Evolutionary conservation across 2,888 invertebrate species (phyloP).

Genomic region (Anticlea derivata): DNA sequence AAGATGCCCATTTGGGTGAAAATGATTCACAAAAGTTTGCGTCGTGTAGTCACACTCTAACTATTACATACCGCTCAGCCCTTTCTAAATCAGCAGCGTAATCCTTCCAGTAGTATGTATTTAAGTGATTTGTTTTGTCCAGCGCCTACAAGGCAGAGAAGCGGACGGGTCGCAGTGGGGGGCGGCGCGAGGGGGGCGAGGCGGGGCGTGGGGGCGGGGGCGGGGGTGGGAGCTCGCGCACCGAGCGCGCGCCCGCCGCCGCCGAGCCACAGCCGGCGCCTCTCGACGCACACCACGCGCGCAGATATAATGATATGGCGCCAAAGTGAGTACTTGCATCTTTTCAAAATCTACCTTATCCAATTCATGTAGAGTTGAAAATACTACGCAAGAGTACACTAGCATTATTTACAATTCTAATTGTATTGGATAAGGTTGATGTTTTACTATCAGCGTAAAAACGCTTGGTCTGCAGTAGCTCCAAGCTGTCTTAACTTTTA

Average conservation of each 20-base stretch:
- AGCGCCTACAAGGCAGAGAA: slow-evolving; percentile 79
- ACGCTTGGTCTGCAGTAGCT: no score
- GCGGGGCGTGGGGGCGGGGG: slow-evolving; percentile 29
- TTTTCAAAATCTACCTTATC: no score
- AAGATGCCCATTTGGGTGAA: no score
- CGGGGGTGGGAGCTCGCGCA: slow-evolving; percentile 60
- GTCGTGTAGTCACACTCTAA: no score
- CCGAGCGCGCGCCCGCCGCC: slow-evolving; percentile 61
- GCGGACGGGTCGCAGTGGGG: slow-evolving; percentile 46
- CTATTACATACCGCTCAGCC: neutral
- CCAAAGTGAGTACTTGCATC: slow-evolving; percentile 88
- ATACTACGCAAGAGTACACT: no score
- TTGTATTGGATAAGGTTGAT: no score
- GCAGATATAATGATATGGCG: slow-evolving; percentile 91
- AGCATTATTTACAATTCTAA: no score
- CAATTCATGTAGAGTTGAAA: no score
- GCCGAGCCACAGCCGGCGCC: slow-evolving; percentile 72
- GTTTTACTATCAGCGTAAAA: no score
- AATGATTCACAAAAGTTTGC: no score
- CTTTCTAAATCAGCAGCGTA: slow-evolving; percentile 7
- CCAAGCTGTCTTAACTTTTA: no score
- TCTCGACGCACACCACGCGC: slow-evolving; percentile 86
- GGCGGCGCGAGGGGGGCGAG: slow-evolving; percentile 33
- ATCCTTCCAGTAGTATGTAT: neutral
- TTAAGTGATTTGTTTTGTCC: slow-evolving; percentile 23